A percentile compares a stretch with the other conserved stretches of the same genome.
phyloP scores from a whole-genome alignment of 1,140 invertebrate species.

The Doryteuthis pealeii region DNA sequence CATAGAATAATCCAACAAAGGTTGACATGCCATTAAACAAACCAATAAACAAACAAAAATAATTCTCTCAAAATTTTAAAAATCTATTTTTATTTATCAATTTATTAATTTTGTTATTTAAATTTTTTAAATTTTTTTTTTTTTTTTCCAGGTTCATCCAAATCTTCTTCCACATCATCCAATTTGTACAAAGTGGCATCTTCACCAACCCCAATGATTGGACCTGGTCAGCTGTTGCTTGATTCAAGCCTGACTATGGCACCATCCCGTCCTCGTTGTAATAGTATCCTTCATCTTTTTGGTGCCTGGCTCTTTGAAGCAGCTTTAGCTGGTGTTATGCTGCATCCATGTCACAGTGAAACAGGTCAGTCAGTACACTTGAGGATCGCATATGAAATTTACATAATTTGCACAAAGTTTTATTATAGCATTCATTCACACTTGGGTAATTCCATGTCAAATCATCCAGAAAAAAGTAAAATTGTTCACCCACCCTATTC shows the following conservation, averaged over 20 bases:
- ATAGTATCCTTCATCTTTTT: slow-evolving; percentile 92
- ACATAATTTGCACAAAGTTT: too few relatives aligned
- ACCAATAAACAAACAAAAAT: too few relatives aligned
- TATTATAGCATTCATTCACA: too few relatives aligned
- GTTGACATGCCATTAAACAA: too few relatives aligned
- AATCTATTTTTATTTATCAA: too few relatives aligned
- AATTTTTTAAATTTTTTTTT: not conserved
- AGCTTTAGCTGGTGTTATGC: slow-evolving; percentile 75
- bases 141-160: slow-evolving; percentile 8
- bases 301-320: slow-evolving; percentile 97
- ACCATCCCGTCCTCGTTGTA: slow-evolving; percentile 76
- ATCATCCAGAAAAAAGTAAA: too few relatives aligned
- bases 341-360: slow-evolving; percentile 46
- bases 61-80: too few relatives aligned
- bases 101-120: too few relatives aligned
- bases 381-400: too few relatives aligned
- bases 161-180: slow-evolving; percentile 22
- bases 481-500: too few relatives aligned
- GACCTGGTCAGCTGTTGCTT: slow-evolving; percentile 36
- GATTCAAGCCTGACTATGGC: slow-evolving; percentile 49
- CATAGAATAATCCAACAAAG: too few relatives aligned
- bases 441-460: too few relatives aligned
- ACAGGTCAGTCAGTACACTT: slow-evolving; percentile 35
- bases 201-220: not conserved
- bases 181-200: slow-evolving; percentile 20